Base-by-base conservation (phyloP, 2,113 vertebrate genomes). In the Chitala chitala region DNA sequence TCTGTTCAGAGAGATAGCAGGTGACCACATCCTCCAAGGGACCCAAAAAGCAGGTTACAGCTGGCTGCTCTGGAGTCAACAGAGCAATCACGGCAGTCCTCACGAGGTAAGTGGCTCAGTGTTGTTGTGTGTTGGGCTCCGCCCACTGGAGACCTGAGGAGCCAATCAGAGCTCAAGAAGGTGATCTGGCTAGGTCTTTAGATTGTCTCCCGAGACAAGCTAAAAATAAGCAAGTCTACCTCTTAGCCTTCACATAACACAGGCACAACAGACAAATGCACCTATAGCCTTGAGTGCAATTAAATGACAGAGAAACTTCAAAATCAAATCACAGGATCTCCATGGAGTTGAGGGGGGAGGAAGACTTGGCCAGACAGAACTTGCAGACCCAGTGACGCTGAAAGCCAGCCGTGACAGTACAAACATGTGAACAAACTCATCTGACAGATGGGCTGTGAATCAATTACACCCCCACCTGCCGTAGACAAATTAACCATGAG, bases 161-260 rank as follows among this genome's bases (percentile, higher is more conserved):
- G 78, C 84, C 83, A 87, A 85, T 84, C 82, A 78, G 76, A 82
- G 74, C 65, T 69, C 26, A 53, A 76, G 40, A 71, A 26, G 56
- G 76, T 75, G 79, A 77, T 75, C 71, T 56, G 71, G 76, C 71
- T 6, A 4, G 59, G 40, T 78, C 50, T 78, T 71, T n/a, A n/a
- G n/a, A n/a, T n/a, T 53, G 80, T 80, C 73, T 64, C 58, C 66
- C 73, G 71, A 73, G 78, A 74, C 59, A 1, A 54, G 81, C 78
- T 85, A 87, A 85, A 87, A 86, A 87, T 87, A 86, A 81, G 75
- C 64, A 61, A 20, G 76, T 80, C 74, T 74, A 77, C 75, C 40
- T 71, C 31, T 73, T 61, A 42, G 70, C 71, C 77, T 80, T 84
- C 2, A 77, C 79, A 83, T 71, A 48, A 77, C 73, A 79, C 55